Evolutionary conservation across 2,113 vertebrate genomes (phyloP), one percentile per base, ranked within the genome.

Genomic region (Rutilus rutilus): DNA sequence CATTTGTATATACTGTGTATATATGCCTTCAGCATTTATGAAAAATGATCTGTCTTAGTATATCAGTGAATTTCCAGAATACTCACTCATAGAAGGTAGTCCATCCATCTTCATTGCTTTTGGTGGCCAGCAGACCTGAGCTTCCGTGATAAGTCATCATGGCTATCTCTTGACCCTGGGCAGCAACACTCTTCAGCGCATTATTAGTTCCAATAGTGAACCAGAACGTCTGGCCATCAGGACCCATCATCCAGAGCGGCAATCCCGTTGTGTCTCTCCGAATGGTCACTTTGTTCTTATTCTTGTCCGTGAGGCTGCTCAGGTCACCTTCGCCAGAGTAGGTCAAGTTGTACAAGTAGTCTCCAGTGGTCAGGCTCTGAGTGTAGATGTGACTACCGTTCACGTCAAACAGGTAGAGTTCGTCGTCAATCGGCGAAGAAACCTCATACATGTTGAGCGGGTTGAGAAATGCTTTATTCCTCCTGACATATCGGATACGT

Each of bases 71-170:
- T 17, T 15, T 9, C 33, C 19, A 42, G 14, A 36, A 30, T 82
- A 98, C 97, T 99, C 91, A 99, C 98, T 99, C 98, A 39, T 97
- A 99, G 93, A 99, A 99, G 0, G 97, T 99, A 4, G 97, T 99
- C 98, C 98, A 99, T 84, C 97, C 98, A 1, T 99, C 97, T 92
- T 99, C 97, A 85, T 98, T 96, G 71, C 96, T 99, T 94, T 98
- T 99, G 9, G 98, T 98, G 33, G 98, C 98, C 12, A 99, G 94
- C 19, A 99, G 96, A 85, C 97, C 97, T 0, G 98, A 98, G 85
- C 94, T 99, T 81, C 98, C 97, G 0, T 99, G 98, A 89, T 99
- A 99, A 0, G 98, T 99, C 97, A 99, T 98, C 90, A 97, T 93
- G 39, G 97, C 97, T 67, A 98, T 88, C 84, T 99, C 98, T 12